A percentile compares a stretch with the other conserved stretches of the same genome.
Evolutionary conservation across 2,113 vertebrate species (phyloP).

Genomic region (Haemorhous mexicanus): DNA sequence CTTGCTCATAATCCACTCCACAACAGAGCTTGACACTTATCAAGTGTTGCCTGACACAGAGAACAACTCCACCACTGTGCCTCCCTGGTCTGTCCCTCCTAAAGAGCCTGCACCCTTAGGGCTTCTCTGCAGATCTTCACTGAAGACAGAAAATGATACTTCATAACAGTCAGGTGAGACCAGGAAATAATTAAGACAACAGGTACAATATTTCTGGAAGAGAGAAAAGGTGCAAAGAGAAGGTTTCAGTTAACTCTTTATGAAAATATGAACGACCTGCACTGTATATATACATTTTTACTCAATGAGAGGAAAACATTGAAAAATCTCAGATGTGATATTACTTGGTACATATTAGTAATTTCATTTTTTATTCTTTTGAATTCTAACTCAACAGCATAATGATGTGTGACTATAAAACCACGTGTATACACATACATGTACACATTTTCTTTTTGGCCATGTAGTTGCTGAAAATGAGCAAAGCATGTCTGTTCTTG

Average conservation of each 20-base stretch:
- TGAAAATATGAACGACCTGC: not conserved
- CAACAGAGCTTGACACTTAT: rapidly evolving
- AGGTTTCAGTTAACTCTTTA: not conserved
- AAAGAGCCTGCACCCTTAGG: not conserved
- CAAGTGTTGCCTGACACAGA: not conserved
- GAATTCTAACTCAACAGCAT: not conserved
- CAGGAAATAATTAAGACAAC: not conserved
- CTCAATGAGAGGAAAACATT: not conserved
- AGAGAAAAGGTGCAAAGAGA: not conserved
- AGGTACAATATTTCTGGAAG: not conserved
- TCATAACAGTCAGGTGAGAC: not conserved
- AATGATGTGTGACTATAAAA: not conserved
- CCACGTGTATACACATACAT: rapidly evolving
- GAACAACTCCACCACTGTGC: not conserved
- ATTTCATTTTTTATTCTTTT: not conserved
- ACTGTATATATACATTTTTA: not conserved
- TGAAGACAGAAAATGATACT: not conserved
- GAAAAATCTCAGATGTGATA: not conserved
- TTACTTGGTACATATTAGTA: not conserved
- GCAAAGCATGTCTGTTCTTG: not conserved
- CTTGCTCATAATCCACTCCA: not conserved
- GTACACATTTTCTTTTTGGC: not conserved
- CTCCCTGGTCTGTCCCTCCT: too few species aligned
- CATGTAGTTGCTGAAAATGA: not conserved
- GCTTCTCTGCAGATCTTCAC: not conserved